Evolutionary conservation across 2,113 vertebrate genomes (phyloP).

Genomic region (Ginglymostoma cirratum): DNA sequence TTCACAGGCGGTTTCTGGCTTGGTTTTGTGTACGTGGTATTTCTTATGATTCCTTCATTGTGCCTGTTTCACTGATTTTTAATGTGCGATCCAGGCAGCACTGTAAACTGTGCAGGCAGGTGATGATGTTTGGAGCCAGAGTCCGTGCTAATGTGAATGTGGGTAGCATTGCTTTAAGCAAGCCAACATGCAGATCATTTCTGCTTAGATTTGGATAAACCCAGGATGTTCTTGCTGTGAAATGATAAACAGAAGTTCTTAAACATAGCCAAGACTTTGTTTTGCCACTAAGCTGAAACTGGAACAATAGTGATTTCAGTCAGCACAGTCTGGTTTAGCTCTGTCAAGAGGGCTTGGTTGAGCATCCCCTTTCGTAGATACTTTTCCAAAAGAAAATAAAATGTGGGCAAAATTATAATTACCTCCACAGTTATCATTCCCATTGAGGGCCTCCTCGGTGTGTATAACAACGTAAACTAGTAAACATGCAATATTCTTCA

Average conservation of each 20-base stretch:
- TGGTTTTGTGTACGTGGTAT: background rate
- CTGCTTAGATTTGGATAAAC: background rate
- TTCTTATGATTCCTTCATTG: background rate
- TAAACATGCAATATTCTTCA: background rate
- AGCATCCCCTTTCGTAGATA: too few relatives aligned
- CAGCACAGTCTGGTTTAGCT: background rate
- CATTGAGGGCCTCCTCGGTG: background rate
- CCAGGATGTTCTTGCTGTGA: background rate
- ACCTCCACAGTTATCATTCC: background rate
- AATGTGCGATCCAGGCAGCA: background rate
- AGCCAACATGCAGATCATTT: background rate
- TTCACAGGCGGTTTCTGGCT: slow-evolving; percentile 7
- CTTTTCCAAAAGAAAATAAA: too few relatives aligned
- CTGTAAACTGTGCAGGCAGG: background rate
- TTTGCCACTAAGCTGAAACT: background rate
- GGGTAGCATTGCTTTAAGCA: background rate
- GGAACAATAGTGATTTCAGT: background rate
- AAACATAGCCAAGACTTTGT: background rate
- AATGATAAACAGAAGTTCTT: background rate
- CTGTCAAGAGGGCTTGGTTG: background rate
- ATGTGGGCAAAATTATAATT: background rate
- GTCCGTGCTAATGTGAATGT: background rate
- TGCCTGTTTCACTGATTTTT: background rate
- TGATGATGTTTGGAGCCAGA: background rate
- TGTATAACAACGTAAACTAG: background rate